phyloP scores from a whole-genome alignment of 2,797 vertebrate genomes.

The Rhinoraja longicauda region DNA sequence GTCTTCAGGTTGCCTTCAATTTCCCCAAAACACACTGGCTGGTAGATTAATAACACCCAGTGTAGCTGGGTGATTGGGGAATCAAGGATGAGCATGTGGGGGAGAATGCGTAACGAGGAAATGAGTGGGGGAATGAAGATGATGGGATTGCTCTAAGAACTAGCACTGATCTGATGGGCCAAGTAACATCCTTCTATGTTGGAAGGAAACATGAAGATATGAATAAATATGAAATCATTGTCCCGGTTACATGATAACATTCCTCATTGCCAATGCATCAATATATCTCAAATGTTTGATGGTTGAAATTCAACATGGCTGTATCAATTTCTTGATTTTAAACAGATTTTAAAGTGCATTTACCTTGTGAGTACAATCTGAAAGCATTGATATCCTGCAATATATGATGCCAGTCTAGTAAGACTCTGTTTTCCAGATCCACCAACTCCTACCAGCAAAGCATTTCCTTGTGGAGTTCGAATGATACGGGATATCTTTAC shows the following conservation, averaged over 20 bases:
- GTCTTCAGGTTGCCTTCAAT: too few relatives aligned
- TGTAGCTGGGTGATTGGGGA: not conserved
- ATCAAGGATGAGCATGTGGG: not conserved
- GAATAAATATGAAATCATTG: not conserved
- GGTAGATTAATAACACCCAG: too few relatives aligned
- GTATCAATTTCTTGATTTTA: not conserved
- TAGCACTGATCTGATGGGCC: not conserved
- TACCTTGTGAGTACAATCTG: slow-evolving; percentile 76
- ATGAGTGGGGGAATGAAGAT: not conserved
- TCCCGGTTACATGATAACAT: not conserved
- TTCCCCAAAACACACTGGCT: too few relatives aligned
- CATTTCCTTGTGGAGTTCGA: slow-evolving; percentile 69
- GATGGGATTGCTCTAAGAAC: not conserved
- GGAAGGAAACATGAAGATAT: too few relatives aligned
- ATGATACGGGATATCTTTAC: slow-evolving; percentile 73
- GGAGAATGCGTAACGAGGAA: not conserved
- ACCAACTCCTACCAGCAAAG: slow-evolving; percentile 74
- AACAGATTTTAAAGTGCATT: not conserved
- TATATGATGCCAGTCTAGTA: slow-evolving; percentile 68
- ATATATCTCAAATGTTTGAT: not conserved
- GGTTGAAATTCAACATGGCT: slow-evolving; percentile 1
- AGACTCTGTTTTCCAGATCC: slow-evolving; percentile 79
- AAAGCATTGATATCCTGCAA: slow-evolving; percentile 72
- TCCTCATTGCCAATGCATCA: not conserved
- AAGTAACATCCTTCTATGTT: too few relatives aligned